Evolutionary conservation across 2,888 invertebrate species (phyloP).

Genomic region (Lissocephala sabroskyi): DNA sequence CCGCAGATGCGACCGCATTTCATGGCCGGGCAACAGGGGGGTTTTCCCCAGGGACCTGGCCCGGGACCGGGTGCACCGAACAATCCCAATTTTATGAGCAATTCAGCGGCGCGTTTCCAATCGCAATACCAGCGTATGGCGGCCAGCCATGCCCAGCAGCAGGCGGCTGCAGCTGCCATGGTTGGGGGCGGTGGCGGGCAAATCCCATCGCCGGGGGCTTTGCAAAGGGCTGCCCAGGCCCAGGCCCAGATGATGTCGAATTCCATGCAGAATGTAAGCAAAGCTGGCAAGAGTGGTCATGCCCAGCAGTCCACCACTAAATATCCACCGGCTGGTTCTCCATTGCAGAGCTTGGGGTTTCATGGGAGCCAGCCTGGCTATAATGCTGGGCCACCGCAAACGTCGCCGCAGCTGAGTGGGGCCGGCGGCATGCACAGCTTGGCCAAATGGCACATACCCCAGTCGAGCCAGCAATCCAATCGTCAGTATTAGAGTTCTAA

Average conservation of each 20-base stretch:
- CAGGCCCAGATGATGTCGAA: constrained; percentile 71
- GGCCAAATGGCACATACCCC: constrained; percentile 84
- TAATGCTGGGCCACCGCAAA: constrained; percentile 73
- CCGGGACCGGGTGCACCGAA: constrained; percentile 66
- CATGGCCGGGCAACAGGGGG: constrained; percentile 71
- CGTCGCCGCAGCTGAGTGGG: constrained; percentile 69
- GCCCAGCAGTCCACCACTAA: background rate
- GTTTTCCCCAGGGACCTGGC: constrained; percentile 67
- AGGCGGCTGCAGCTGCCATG: constrained; percentile 70
- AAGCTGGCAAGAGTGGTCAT: background rate
- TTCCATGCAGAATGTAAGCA: constrained; percentile 73
- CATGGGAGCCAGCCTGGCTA: constrained; percentile 73
- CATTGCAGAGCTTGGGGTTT: constrained; percentile 69
- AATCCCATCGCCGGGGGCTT: constrained; percentile 68
- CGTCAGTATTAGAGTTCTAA: too few relatives aligned
- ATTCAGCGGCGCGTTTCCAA: constrained; percentile 70
- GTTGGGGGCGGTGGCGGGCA: constrained; percentile 65
- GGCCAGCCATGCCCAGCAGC: constrained; percentile 77
- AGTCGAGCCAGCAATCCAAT: constrained; percentile 72
- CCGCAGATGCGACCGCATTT: constrained; percentile 72
- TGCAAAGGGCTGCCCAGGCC: too few relatives aligned
- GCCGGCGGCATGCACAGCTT: constrained; percentile 62
- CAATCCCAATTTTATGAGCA: constrained; percentile 73
- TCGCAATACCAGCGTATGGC: constrained; percentile 70
- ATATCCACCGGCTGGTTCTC: background rate